A percentile compares a stretch with the other conserved stretches of the same genome.
Conservation (phyloP, 2,797 vertebrate species). For the Euthynnus affinis region DNA sequence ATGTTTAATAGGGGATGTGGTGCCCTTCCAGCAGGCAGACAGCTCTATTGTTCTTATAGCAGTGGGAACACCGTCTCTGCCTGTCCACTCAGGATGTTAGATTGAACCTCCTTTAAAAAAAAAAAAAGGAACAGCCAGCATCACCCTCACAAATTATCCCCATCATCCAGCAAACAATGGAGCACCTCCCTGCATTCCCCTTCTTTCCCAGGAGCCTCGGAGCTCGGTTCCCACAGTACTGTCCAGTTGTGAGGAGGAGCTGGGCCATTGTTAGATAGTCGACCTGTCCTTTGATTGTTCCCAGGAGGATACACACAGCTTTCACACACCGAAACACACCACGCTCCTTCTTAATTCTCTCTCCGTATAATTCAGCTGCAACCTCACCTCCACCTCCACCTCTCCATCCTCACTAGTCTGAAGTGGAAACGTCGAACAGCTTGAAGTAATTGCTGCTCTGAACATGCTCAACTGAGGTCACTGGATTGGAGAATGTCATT, state of each 20-base stretch:
- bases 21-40: slow-evolving; percentile 67
- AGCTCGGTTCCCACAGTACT: slow-evolving; percentile 78
- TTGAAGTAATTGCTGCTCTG: slow-evolving; percentile 60
- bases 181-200: slow-evolving; percentile 59
- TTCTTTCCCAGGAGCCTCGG: slow-evolving; percentile 70
- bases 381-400: slow-evolving; percentile 25
- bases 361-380: slow-evolving; percentile 4
- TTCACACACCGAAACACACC: slow-evolving; percentile 41
- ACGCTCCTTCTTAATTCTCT: slow-evolving; percentile 6
- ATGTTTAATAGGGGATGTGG: slow-evolving; percentile 52
- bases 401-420: slow-evolving; percentile 40
- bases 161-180: slow-evolving; percentile 78
- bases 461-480: slow-evolving; percentile 35
- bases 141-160: slow-evolving; percentile 71
- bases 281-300: slow-evolving; percentile 73
- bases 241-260: slow-evolving; percentile 55
- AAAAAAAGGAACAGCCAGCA: slow-evolving; percentile 55
- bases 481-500: slow-evolving; percentile 48
- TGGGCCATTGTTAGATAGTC: slow-evolving; percentile 67
- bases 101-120: slow-evolving; percentile 59
- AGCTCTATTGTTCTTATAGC: slow-evolving; percentile 78
- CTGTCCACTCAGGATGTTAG: slow-evolving; percentile 82
- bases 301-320: slow-evolving; percentile 44
- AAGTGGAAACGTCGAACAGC: slow-evolving; percentile 65
- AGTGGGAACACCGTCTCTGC: slow-evolving; percentile 69